Base-by-base conservation (phyloP, 2,888 invertebrate species). In the Blastobasis adustella region DNA sequence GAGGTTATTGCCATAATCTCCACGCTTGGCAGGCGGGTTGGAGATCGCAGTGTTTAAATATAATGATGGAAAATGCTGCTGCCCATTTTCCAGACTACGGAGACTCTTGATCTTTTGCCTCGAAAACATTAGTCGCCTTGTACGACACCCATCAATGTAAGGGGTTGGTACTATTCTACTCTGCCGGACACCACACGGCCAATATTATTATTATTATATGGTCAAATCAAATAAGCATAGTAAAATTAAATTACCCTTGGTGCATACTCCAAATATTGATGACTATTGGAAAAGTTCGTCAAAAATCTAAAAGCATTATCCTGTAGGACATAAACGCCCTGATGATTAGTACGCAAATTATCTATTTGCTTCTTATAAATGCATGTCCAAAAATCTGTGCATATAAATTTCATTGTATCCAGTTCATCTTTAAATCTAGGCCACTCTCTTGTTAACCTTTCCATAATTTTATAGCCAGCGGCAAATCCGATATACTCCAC, bases 361-460 rank as follows among this genome's bases (percentile, higher is more conserved):
- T 99, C 99, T 52, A 99, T 97, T 88, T 98, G 99, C 77, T 99
- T 99, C 69, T 98, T 98, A 77, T 98, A 99, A 41, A 99, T 92
- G 43, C 96, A 93, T n/a, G 95, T 94, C 99, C 99, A 99, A 74
- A 99, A 98, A 73, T 99, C 99, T 52, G 99, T 99, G 76, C 99
- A 99, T 51, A 99, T 96, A 67, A 98, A 99, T 80, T 99, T 99
- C 91, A 99, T 96, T 39, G 96, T 96, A 69, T 99, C 99, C 51
- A 99, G 79, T 80, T 99, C 99, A 85, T 98, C 98, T 82, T 98
- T 97, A 71, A 99, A 98, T 47, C 98, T 90, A 0, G 96, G 93
- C 90, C 95, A 95, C 76, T 99, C 98, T 71, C 96, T 93, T 0
- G 98, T 98, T 49, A 98, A 85, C 59, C 95, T 90, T 81, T 96